Evolutionary conservation across 2,888 invertebrate genomes (phyloP).

Genomic region (Biston betularia): DNA sequence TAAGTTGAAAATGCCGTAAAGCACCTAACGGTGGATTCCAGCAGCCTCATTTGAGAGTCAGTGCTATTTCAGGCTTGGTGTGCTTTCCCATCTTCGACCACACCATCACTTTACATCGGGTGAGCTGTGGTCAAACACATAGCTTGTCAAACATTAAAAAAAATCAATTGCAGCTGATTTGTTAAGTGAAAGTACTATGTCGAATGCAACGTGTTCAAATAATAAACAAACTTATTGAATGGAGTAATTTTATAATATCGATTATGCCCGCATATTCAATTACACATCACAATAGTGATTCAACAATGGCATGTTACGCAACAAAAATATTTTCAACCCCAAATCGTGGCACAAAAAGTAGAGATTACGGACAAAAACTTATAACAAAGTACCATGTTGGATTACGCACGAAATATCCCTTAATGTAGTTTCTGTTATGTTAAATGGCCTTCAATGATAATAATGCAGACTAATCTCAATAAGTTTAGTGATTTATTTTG

Average conservation of each 20-base stretch:
- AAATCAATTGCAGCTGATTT: too few relatives aligned
- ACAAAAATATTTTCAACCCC: conserved; percentile 69
- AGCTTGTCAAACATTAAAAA: neutral
- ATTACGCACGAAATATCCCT: conserved; percentile 65
- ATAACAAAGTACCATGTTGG: conserved; percentile 71
- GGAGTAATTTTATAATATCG: conserved; percentile 60
- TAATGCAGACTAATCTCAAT: conserved; percentile 54
- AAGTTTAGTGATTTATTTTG: conserved; percentile 57
- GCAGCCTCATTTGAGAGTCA: too few relatives aligned
- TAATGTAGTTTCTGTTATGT: conserved; percentile 57
- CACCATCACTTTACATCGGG: too few relatives aligned
- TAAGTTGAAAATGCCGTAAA: too few relatives aligned
- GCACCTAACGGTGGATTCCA: too few relatives aligned
- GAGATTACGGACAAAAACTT: conserved; percentile 66
- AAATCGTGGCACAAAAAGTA: conserved; percentile 60
- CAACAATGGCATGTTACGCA: conserved; percentile 74
- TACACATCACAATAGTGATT: conserved; percentile 67
- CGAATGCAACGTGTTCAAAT: conserved; percentile 31
- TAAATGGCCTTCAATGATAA: conserved; percentile 62
- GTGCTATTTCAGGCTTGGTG: too few relatives aligned
- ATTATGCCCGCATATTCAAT: conserved; percentile 78
- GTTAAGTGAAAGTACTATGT: conserved; percentile 19
- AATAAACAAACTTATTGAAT: conserved; percentile 45
- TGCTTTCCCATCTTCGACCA: too few relatives aligned
- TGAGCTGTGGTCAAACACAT: too few relatives aligned